Evolutionary conservation across 2,797 vertebrate genomes (phyloP).

Genomic region (Numenius phaeopus): DNA sequence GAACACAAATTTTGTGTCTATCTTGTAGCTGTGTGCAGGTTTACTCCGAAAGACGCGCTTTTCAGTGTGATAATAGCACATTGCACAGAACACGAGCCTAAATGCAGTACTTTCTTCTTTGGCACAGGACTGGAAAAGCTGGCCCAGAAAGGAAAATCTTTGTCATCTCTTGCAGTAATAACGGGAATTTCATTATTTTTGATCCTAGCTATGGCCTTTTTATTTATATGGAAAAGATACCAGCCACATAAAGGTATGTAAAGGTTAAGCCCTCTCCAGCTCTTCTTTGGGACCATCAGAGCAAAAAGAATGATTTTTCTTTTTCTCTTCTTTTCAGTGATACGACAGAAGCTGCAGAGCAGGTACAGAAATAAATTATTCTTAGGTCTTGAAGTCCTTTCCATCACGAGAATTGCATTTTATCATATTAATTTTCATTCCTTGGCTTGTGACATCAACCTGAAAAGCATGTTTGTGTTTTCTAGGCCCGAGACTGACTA

Average conservation of each 20-base stretch:
- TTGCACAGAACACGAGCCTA: not conserved
- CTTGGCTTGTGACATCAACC: not conserved
- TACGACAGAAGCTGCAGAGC: constrained; percentile 74
- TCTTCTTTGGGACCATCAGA: not conserved
- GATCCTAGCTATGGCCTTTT: constrained; percentile 86
- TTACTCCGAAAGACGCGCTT: not conserved
- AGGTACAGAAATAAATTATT: constrained; percentile 75
- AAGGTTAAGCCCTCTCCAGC: not conserved
- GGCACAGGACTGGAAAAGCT: constrained; percentile 83
- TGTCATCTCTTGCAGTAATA: constrained; percentile 87
- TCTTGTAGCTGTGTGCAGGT: not conserved
- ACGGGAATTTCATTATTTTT: constrained; percentile 88
- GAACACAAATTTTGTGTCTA: not conserved
- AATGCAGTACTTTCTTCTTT: constrained; percentile 44
- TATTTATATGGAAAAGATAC: constrained; percentile 89
- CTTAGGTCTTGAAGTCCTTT: not conserved
- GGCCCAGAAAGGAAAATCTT: constrained; percentile 79
- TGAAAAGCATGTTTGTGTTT: constrained; percentile 61
- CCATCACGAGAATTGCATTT: not conserved
- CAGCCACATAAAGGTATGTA: constrained; percentile 88
- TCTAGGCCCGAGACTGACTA: constrained; percentile 80
- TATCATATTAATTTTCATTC: not conserved
- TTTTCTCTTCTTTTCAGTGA: constrained; percentile 60
- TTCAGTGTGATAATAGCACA: not conserved
- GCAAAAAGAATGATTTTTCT: not conserved